phyloP scores from a whole-genome alignment of 64 coral and sea anemone species.

The Montipora capricornis region DNA sequence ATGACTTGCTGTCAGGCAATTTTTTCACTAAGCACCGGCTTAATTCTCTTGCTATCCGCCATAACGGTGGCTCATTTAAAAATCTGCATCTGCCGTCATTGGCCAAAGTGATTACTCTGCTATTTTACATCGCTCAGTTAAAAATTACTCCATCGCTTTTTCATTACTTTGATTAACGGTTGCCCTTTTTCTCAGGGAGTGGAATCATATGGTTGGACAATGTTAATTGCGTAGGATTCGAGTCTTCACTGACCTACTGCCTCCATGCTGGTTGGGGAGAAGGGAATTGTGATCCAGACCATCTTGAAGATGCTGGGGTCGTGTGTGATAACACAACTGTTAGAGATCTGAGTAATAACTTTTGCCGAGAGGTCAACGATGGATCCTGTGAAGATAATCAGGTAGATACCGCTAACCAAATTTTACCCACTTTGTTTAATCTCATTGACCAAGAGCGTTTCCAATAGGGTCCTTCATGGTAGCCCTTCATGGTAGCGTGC shows the following conservation, averaged over 20 bases:
- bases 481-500: too few relatives aligned
- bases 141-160: too few relatives aligned
- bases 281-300: slow-evolving; percentile 70
- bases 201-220: slow-evolving; percentile 90
- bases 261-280: slow-evolving; percentile 79
- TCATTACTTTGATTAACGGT: background rate
- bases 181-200: slow-evolving; percentile 28
- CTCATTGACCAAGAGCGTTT: too few relatives aligned
- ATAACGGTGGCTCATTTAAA: too few relatives aligned
- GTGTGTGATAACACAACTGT: slow-evolving; percentile 88
- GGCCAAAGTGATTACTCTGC: too few relatives aligned
- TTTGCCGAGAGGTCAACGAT: slow-evolving; percentile 75
- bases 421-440: too few relatives aligned
- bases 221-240: slow-evolving; percentile 80
- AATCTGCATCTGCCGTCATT: too few relatives aligned
- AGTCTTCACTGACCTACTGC: slow-evolving; percentile 78
- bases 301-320: slow-evolving; percentile 81
- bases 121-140: too few relatives aligned
- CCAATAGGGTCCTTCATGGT: too few relatives aligned
- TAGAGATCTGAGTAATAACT: slow-evolving; percentile 83
- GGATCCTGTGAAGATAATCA: slow-evolving; percentile 5
- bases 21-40: too few relatives aligned
- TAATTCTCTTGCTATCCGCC: too few relatives aligned
- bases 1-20: too few relatives aligned
- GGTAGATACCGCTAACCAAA: background rate